Conservation (phyloP, 2,797 vertebrate species). For the Anguilla anguilla region DNA sequence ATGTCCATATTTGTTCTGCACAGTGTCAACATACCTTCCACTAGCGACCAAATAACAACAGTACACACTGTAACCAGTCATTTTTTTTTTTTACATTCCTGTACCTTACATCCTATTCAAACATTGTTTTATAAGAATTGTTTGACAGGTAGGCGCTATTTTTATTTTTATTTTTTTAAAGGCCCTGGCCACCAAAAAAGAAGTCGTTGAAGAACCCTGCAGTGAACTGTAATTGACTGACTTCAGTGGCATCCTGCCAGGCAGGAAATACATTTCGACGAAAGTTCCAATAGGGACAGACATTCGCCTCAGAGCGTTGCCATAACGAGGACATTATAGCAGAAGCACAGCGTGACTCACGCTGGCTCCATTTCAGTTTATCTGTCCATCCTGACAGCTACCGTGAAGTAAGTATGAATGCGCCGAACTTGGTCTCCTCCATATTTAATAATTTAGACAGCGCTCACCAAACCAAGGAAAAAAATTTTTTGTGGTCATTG, state of each 20-base stretch:
- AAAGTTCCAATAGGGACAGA: not conserved
- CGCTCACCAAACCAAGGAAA: not conserved
- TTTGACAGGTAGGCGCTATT: not conserved
- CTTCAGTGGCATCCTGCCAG: not conserved
- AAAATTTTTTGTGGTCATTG: not conserved
- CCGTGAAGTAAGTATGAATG: not conserved
- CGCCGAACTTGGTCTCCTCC: not conserved
- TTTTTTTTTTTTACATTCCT: not conserved
- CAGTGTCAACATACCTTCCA: not conserved
- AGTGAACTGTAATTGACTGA: not conserved
- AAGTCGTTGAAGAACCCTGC: not conserved
- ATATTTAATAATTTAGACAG: slow-evolving; percentile 9
- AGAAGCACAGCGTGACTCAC: not conserved
- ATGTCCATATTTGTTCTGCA: not conserved
- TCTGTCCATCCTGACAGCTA: not conserved
- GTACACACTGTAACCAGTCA: no score
- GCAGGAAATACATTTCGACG: not conserved
- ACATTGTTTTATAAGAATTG: not conserved
- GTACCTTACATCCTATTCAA: not conserved
- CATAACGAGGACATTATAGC: not conserved
- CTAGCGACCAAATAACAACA: not conserved
- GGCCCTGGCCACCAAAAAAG: not conserved
- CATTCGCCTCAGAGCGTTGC: not conserved
- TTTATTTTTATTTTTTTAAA: no score
- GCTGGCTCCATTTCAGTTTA: not conserved